Conservation (phyloP, 2,888 invertebrate species). For the Acanthosepion esculentum region DNA sequence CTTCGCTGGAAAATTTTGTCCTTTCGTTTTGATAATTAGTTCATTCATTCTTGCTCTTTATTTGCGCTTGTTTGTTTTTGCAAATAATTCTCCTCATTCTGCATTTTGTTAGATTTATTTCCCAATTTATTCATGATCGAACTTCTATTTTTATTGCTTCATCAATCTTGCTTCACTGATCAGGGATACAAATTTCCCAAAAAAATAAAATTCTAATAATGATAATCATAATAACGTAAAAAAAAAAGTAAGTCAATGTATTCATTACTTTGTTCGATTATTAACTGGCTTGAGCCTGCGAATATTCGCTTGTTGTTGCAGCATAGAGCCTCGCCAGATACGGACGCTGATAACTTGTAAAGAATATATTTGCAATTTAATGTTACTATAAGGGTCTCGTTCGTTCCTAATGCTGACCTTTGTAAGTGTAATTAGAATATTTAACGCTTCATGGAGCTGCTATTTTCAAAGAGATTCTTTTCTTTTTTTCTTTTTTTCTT, state of each 20-base stretch:
- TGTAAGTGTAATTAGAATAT: background rate
- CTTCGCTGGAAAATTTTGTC: no score
- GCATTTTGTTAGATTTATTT: no score
- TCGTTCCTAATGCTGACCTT: background rate
- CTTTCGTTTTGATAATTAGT: no score
- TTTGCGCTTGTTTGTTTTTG: no score
- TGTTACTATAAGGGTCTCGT: background rate
- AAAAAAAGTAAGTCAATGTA: background rate
- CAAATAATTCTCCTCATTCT: no score
- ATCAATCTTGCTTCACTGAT: background rate
- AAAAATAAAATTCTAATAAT: background rate
- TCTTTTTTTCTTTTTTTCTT: no score
- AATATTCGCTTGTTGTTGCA: background rate
- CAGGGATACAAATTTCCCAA: background rate
- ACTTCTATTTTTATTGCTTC: background rate
- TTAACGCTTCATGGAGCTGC: background rate
- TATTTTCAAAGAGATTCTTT: background rate
- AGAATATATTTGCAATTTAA: background rate
- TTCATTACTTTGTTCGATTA: background rate
- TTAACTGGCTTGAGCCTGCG: background rate
- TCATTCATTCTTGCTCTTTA: no score
- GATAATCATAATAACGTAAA: background rate
- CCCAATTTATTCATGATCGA: background rate
- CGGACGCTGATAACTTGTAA: background rate
- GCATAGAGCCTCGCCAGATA: background rate